Conservation (phyloP, 2,888 invertebrate species). For the Parthenolecanium corni region DNA sequence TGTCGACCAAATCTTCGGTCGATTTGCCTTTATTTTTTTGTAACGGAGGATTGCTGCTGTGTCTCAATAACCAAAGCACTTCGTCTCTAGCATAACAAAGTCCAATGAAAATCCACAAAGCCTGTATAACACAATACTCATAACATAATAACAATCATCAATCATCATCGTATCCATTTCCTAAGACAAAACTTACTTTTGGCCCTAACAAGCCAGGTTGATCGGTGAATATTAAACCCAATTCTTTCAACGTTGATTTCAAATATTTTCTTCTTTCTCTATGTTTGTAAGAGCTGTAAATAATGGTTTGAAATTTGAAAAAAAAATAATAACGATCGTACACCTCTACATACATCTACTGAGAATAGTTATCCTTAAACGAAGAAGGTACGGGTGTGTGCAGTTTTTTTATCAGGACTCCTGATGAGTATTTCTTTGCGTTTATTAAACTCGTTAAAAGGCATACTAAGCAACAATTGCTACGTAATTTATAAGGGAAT, state of each 20-base stretch:
- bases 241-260: constrained; percentile 85
- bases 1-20: constrained; percentile 86
- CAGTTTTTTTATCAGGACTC: too few relatives aligned
- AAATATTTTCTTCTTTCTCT: constrained; percentile 92
- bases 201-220: constrained; percentile 96
- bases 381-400: too few relatives aligned
- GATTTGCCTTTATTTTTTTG: constrained; percentile 70
- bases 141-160: not conserved
- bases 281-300: constrained; percentile 63
- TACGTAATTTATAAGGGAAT: too few relatives aligned
- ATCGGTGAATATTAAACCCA: constrained; percentile 89
- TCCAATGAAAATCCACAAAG: constrained; percentile 90
- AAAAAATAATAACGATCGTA: too few relatives aligned
- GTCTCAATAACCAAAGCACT: constrained; percentile 89
- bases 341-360: too few relatives aligned
- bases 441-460: too few relatives aligned
- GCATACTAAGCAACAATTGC: too few relatives aligned
- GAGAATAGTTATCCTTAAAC: too few relatives aligned
- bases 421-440: too few relatives aligned
- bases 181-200: constrained; percentile 46
- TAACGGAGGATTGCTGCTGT: constrained; percentile 89
- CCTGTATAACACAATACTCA: constrained; percentile 40
- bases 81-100: constrained; percentile 93
- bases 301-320: not conserved
- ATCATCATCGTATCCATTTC: not conserved